A percentile compares a stretch with the other conserved stretches of the same genome.
phyloP scores from a whole-genome alignment of 92 coral and sea anemone species.

The Pocillopora meandrina region DNA sequence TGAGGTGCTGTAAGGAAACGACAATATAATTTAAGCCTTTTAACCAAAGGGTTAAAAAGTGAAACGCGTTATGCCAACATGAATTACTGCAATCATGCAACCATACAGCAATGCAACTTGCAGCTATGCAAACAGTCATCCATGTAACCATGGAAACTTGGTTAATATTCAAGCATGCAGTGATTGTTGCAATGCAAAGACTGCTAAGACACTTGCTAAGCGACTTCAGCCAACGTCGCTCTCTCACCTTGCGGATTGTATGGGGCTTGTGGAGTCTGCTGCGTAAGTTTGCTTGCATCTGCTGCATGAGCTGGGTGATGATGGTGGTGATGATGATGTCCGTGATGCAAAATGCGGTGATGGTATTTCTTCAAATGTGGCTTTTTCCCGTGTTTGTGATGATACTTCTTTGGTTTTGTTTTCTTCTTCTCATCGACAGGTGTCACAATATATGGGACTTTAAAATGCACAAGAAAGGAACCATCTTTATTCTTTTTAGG shows the following conservation, averaged over 20 bases:
- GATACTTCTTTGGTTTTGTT: constrained; percentile 36
- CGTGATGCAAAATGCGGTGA: constrained; percentile 44
- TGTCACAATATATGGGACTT: constrained; percentile 86
- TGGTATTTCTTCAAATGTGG: constrained; percentile 42
- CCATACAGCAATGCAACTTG: too few relatives aligned
- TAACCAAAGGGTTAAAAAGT: too few relatives aligned
- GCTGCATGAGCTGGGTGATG: constrained; percentile 30
- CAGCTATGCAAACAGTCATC: too few relatives aligned
- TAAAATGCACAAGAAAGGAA: constrained; percentile 80
- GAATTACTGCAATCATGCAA: too few relatives aligned
- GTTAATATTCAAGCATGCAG: too few relatives aligned
- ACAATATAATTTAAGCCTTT: not conserved
- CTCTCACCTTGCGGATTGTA: constrained; percentile 30
- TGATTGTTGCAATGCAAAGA: too few relatives aligned
- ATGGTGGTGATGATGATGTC: constrained; percentile 42
- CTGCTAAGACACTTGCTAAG: too few relatives aligned
- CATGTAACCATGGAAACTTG: too few relatives aligned
- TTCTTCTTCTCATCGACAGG: constrained; percentile 61
- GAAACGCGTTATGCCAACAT: not conserved
- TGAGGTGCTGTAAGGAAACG: constrained; percentile 5
- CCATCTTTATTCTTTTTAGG: constrained; percentile 80
- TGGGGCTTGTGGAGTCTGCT: constrained; percentile 7
- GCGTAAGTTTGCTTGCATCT: constrained; percentile 13
- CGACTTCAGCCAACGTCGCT: not conserved
- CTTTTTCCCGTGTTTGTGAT: constrained; percentile 34